These are phyloP conservation scores for Hemichromis elongatus DNA, from an alignment of 2,113 vertebrate species.

Conservation along the genomic window DNA sequence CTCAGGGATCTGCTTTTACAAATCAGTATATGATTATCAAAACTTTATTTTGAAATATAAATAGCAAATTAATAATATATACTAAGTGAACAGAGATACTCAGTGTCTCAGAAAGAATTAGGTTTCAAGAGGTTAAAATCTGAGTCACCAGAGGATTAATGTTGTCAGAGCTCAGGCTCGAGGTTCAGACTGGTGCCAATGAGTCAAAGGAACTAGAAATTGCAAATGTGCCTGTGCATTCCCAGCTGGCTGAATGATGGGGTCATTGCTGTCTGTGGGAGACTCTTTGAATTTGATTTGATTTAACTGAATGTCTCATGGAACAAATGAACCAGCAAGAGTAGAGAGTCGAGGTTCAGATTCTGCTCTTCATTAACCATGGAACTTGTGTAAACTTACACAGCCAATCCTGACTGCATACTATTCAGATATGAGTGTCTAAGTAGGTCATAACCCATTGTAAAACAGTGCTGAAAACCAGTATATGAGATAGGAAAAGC, in stretches of 20 bases:
- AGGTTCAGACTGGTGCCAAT: not conserved
- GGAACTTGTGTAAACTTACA: slow-evolving; percentile 1
- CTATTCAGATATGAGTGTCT: not conserved
- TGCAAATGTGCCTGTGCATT: not conserved
- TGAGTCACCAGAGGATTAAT: not conserved
- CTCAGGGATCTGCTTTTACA: not conserved
- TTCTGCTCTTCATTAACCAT: not conserved
- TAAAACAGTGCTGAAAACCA: not conserved
- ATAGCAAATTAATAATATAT: not conserved
- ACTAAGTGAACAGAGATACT: not conserved
- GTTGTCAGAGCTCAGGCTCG: not conserved
- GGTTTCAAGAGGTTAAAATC: not conserved
- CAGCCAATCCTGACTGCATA: not conserved
- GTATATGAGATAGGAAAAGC: not conserved
- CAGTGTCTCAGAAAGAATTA: not conserved
- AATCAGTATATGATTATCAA: not conserved
- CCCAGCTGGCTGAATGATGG: slow-evolving; percentile 6
- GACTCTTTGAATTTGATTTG: not conserved
- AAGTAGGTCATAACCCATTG: slow-evolving; percentile 15
- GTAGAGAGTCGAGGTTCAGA: not conserved
- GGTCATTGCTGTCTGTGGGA: slow-evolving; percentile 6
- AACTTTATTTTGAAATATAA: not conserved
- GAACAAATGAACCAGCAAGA: slow-evolving; percentile 15
- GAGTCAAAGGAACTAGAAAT: slow-evolving; percentile 22
- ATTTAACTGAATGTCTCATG: not conserved